Evolutionary conservation across 2,888 invertebrate species (phyloP), one percentile per base, ranked within the genome.

Genomic region (Laothoe populi): DNA sequence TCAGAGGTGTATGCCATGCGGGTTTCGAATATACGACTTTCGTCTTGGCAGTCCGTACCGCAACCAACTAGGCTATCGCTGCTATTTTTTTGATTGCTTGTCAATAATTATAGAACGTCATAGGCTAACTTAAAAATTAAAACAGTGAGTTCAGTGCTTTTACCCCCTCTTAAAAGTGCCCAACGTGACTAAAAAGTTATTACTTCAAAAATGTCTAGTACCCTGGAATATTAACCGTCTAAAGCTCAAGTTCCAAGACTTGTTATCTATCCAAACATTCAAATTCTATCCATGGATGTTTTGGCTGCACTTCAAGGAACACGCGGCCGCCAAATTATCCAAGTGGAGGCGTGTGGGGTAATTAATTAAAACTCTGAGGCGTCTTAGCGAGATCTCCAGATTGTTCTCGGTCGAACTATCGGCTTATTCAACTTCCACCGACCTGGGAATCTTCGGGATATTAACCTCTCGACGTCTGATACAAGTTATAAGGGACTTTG

Each of bases 381-480:
- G 75, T 76, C 78, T 78, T 72, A 69, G 75, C 77, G 72, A 77
- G 75, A 59, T 84, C 82, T 84, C 78, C 74, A 83, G 81, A 89
- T 88, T 86, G 87, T 85, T 84, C 79, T 70, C 72, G 73, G 69
- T 72, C 72, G 64, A 81, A 82, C 82, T 86, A 85, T 84, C 81
- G 75, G 81, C 81, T 81, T 79, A 77, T 82, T 79, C 73, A 74
- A 81, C 82, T 86, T 81, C 78, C 81, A 76, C 72, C 78, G 81
- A 81, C 80, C 82, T 81, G 83, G 31, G 83, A 84, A 88, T 87
- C 82, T 79, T 80, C 77, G 75, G 70, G 79, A 81, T 84, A 86
- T 84, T 84, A 85, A 82, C 80, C 76, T 71, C 69, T 26, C 19
- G 19, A 7, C 24, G 65, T 26, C 19, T 64, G 67, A 63, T 45